These are phyloP conservation scores for Alectoris magna DNA, from an alignment of 2,797 vertebrate genomes.

Conservation along the genomic window DNA sequence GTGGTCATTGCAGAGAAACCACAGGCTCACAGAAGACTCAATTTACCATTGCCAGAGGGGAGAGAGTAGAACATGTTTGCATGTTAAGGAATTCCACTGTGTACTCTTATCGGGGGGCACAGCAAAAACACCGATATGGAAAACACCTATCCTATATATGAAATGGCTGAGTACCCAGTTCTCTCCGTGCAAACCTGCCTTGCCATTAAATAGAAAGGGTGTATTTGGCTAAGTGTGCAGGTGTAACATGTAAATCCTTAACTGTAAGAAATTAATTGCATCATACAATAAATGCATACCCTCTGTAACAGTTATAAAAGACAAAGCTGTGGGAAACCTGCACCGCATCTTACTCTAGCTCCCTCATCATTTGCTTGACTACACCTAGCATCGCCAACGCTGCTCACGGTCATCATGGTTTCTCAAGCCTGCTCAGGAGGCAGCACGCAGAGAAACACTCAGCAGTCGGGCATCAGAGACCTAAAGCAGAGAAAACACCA, in stretches of 20 bases:
- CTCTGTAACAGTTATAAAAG: fast-evolving
- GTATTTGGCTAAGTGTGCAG: not conserved
- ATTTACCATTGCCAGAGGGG: fast-evolving
- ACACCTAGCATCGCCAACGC: fast-evolving
- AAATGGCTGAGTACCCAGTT: not conserved
- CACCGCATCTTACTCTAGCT: not conserved
- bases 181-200: not conserved
- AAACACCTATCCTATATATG: fast-evolving
- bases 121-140: not conserved
- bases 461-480: not conserved
- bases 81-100: not conserved
- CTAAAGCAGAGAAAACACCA: not conserved
- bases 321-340: not conserved
- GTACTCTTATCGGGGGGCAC: fast-evolving
- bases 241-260: fast-evolving
- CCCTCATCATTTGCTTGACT: not conserved
- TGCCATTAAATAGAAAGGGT: not conserved
- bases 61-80: not conserved
- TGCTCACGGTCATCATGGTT: not conserved
- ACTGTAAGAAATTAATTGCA: not conserved
- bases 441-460: not conserved
- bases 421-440: not conserved
- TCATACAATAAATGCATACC: not conserved
- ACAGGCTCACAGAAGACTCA: not conserved
- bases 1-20: not conserved